These are phyloP conservation scores for Iselma pallidipennis DNA, from an alignment of 2,888 invertebrate species.

Conservation along the genomic window DNA sequence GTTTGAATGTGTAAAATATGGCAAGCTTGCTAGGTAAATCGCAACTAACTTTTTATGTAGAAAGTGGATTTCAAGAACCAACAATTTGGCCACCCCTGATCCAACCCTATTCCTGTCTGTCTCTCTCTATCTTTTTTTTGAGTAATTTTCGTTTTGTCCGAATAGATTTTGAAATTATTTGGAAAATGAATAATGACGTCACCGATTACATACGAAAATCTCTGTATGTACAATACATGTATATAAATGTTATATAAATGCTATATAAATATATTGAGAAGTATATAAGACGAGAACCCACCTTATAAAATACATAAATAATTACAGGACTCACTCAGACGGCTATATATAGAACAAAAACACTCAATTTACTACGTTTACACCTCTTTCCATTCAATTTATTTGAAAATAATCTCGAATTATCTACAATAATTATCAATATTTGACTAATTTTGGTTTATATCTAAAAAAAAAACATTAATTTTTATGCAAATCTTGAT, in stretches of 20 bases:
- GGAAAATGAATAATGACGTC: too few species aligned
- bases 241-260: not conserved
- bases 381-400: conserved; percentile 22
- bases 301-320: conserved; percentile 28
- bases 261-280: not conserved
- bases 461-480: not conserved
- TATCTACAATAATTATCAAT: not conserved
- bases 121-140: too few species aligned
- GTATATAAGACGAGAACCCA: conserved; percentile 19
- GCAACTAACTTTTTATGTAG: too few species aligned
- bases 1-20: too few species aligned
- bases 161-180: too few species aligned
- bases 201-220: too few species aligned
- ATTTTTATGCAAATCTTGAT: not conserved
- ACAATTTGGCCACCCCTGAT: too few species aligned
- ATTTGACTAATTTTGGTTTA: not conserved
- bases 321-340: conserved; percentile 28
- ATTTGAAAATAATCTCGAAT: not conserved
- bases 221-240: too few species aligned
- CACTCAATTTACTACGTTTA: conserved; percentile 27
- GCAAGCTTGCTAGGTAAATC: too few species aligned
- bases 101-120: too few species aligned
- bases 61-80: too few species aligned
- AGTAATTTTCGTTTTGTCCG: too few species aligned
- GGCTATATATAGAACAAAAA: conserved; percentile 32